Base-by-base conservation (phyloP, 2,888 invertebrate species). In the Calameuta filiformis region DNA sequence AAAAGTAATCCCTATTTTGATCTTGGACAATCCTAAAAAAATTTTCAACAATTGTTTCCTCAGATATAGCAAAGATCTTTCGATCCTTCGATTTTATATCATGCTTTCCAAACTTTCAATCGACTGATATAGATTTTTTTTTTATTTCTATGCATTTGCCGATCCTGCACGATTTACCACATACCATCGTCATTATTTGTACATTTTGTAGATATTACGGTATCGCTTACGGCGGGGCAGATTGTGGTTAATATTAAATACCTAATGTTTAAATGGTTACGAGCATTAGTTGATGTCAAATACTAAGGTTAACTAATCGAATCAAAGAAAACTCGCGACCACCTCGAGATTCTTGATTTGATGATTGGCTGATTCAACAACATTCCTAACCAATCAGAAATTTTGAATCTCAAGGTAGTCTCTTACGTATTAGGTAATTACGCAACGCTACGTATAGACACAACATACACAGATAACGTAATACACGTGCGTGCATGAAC, bases 161-260 rank as follows among this genome's bases (percentile, higher is more conserved):
- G 33, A 71, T 71, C 71, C 34, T 71, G 71, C 34, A 71, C 71
- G 71, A 31, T 71, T 34, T 34, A 12, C 34, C 71, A 31, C 76
- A 68, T 73, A 35, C 73, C 76, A 76, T 78, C 78, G 78, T 80
- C 81, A 84, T 84, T 84, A 83, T 85, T 86, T 87, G 85, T 87
- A 85, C 83, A 88, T 86, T 88, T 85, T 87, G 87, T 86, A 87
- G 85, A 87, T 86, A 85, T 81, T 35, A 78, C 75, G 75, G 83
- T 78, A 79, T 75, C 75, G 78, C 75, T 78, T 73, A 56, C 9
- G 56, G 23, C 56, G 56, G 56, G 56, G 56, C 75, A 77, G 37
- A 77, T 77, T 75, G 75, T 40, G 75, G 68, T 75, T 75, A 77
- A 77, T 77, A 77, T 69, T 77, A 40, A 75, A 77, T 37, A 40